phyloP scores from a whole-genome alignment of 1,140 invertebrate species.

The Elysia chlorotica region DNA sequence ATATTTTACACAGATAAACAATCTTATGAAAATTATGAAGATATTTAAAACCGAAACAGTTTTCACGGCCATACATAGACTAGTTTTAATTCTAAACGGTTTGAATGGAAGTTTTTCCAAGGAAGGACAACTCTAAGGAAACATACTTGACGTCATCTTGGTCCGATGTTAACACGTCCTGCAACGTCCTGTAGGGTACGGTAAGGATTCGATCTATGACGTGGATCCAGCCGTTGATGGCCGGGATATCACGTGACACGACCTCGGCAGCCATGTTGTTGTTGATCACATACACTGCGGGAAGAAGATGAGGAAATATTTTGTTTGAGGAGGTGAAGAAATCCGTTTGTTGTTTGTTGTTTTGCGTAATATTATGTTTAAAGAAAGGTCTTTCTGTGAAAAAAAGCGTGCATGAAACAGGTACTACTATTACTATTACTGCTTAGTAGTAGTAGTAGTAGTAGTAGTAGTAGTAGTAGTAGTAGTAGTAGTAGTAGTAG shows the following conservation, averaged over 20 bases:
- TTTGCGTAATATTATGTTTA: neutral
- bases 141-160: slow-evolving; percentile 33
- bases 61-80: too few species aligned
- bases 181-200: slow-evolving; percentile 48
- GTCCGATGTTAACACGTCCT: slow-evolving; percentile 35
- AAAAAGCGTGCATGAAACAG: neutral
- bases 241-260: slow-evolving; percentile 64
- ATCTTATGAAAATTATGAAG: too few species aligned
- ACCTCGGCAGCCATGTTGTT: slow-evolving; percentile 57
- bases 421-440: neutral
- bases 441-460: neutral
- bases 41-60: too few species aligned
- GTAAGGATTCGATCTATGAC: slow-evolving; percentile 65
- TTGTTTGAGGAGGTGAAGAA: neutral
- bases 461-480: neutral
- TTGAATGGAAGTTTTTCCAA: too few species aligned
- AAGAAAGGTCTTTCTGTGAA: neutral
- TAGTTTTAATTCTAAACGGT: too few species aligned
- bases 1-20: too few species aligned
- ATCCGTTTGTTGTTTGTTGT: neutral
- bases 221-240: slow-evolving; percentile 69
- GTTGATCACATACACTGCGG: slow-evolving; percentile 44
- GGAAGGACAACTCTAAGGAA: too few species aligned
- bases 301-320: neutral
- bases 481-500: too few species aligned